Conservation (phyloP, 2,888 invertebrate genomes). For the Hipparchia semele region DNA sequence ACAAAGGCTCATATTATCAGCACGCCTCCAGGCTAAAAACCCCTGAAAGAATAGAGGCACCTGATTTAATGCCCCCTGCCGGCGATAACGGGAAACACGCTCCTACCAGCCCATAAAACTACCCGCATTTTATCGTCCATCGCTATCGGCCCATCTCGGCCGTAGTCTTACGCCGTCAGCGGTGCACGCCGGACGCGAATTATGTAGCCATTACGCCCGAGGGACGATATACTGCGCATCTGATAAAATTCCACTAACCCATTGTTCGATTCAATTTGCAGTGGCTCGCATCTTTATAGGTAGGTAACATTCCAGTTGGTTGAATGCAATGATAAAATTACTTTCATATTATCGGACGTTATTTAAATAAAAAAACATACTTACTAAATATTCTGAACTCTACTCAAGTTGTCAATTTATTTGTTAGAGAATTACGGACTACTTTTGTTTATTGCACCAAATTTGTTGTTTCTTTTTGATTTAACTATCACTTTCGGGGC, state of each 20-base stretch:
- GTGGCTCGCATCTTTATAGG: slow-evolving; percentile 28
- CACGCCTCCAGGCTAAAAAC: slow-evolving; percentile 26
- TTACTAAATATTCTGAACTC: no score
- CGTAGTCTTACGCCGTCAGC: slow-evolving; percentile 67
- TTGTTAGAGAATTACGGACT: no score
- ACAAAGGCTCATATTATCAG: slow-evolving; percentile 30
- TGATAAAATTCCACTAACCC: slow-evolving; percentile 54
- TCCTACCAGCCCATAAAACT: slow-evolving; percentile 71
- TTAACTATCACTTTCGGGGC: no score
- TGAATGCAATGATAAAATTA: slow-evolving; percentile 27
- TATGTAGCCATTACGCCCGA: slow-evolving; percentile 68
- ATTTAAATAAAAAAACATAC: background rate
- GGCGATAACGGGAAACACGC: slow-evolving; percentile 74
- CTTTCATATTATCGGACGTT: slow-evolving; percentile 1
- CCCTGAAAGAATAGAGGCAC: slow-evolving; percentile 61
- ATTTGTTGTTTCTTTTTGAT: background rate
- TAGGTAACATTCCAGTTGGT: slow-evolving; percentile 4
- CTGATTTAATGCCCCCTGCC: slow-evolving; percentile 70
- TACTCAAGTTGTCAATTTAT: no score
- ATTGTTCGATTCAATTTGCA: slow-evolving; percentile 45
- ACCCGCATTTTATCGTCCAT: slow-evolving; percentile 68
- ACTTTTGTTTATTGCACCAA: background rate
- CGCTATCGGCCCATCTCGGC: slow-evolving; percentile 69
- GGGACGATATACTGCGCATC: slow-evolving; percentile 57
- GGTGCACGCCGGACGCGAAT: slow-evolving; percentile 62